Evolutionary conservation across 1,140 invertebrate species (phyloP).

Genomic region (Trichomalopsis sarcophagae): DNA sequence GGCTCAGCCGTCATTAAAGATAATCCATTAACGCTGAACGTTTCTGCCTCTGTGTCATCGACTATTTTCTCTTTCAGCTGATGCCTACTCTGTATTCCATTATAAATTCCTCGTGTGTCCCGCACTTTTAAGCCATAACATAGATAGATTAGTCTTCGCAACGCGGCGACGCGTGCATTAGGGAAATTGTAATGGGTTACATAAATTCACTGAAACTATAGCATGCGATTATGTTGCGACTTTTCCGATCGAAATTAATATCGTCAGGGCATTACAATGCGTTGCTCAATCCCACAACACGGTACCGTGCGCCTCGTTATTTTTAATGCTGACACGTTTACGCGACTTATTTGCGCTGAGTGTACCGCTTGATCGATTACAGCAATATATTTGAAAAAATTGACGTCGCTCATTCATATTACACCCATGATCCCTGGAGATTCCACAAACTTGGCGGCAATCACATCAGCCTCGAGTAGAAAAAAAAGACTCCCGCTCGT

Average conservation of each 20-base stretch:
- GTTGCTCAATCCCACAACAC: no score
- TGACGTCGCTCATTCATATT: no score
- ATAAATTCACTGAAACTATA: no score
- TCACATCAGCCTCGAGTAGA: not conserved
- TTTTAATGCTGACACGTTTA: not conserved
- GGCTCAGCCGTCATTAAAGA: not conserved
- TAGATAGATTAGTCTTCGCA: not conserved
- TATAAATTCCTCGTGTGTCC: not conserved
- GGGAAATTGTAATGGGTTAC: not conserved
- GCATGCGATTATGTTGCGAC: no score
- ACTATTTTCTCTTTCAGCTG: not conserved
- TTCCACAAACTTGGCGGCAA: no score
- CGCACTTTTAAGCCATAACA: not conserved
- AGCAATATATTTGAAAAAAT: no score
- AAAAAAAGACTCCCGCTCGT: not conserved
- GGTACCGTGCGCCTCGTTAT: not conserved
- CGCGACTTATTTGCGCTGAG: no score
- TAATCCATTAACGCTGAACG: not conserved
- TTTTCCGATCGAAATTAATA: not conserved
- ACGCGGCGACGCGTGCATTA: not conserved
- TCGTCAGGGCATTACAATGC: not conserved
- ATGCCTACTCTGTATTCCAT: no score
- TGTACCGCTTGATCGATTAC: no score
- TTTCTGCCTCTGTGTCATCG: no score
- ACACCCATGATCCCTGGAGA: no score